These are phyloP conservation scores for Salminus brasiliensis DNA, from an alignment of 2,113 vertebrate species.

Conservation along the genomic window DNA sequence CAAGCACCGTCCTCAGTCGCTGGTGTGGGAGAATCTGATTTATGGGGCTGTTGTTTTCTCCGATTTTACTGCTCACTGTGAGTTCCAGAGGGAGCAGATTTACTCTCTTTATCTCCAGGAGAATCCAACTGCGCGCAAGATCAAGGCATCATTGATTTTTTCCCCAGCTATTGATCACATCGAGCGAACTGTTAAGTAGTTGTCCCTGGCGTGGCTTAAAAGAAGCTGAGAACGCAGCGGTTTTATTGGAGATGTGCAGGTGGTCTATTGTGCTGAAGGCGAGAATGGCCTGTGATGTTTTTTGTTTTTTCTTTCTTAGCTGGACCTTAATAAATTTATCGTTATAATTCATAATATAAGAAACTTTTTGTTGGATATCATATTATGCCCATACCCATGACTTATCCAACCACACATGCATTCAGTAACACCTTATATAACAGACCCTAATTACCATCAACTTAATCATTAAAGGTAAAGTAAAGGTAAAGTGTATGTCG, in stretches of 20 bases:
- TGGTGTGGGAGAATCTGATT: slow-evolving; percentile 16
- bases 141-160: slow-evolving; percentile 68
- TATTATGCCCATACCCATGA: too few relatives aligned
- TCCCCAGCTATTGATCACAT: slow-evolving; percentile 69
- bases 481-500: too few relatives aligned
- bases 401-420: too few relatives aligned
- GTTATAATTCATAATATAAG: background rate
- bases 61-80: slow-evolving; percentile 33
- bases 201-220: slow-evolving; percentile 62
- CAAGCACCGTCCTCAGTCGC: background rate
- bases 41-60: slow-evolving; percentile 38
- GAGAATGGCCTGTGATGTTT: background rate
- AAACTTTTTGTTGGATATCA: background rate
- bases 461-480: too few relatives aligned
- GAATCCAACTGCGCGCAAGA: slow-evolving; percentile 33
- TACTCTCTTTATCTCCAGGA: slow-evolving; percentile 46
- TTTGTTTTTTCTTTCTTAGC: background rate
- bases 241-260: slow-evolving; percentile 22
- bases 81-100: slow-evolving; percentile 41
- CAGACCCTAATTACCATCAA: too few relatives aligned
- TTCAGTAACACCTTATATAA: too few relatives aligned
- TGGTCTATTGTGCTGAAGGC: slow-evolving; percentile 44
- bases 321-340: background rate
- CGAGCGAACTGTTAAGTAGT: slow-evolving; percentile 71
- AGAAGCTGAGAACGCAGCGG: slow-evolving; percentile 55